Evolutionary conservation across 1,140 invertebrate species (phyloP).

Genomic region (Leguminivora glycinivorella): DNA sequence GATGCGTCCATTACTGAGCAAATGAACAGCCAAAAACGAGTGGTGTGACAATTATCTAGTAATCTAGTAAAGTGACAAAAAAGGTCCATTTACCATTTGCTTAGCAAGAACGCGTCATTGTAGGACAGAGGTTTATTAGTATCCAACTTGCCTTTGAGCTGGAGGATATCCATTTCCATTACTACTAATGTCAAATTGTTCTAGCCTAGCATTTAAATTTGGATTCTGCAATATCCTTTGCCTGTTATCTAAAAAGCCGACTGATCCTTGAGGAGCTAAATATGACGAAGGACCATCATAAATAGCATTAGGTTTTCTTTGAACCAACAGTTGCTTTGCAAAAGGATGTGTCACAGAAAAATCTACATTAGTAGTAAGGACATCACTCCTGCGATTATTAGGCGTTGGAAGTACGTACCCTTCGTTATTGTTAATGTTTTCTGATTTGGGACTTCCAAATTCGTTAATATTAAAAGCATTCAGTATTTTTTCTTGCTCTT

Average conservation of each 20-base stretch:
- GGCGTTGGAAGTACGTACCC: slow-evolving; percentile 34
- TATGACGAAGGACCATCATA: slow-evolving; percentile 69
- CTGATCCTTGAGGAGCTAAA: slow-evolving; percentile 59
- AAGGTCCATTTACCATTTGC: background rate
- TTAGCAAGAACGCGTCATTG: background rate
- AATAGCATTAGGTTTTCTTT: slow-evolving; percentile 43
- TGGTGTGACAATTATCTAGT: background rate
- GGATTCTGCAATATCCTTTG: slow-evolving; percentile 40
- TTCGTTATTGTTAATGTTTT: slow-evolving; percentile 30
- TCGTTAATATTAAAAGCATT: slow-evolving; percentile 56
- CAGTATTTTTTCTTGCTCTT: slow-evolving; percentile 53
- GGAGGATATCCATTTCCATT: slow-evolving; percentile 52
- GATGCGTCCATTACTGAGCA: background rate
- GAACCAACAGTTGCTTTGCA: slow-evolving; percentile 38
- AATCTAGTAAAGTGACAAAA: too few species aligned
- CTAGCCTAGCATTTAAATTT: slow-evolving; percentile 52
- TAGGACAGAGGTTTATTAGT: background rate
- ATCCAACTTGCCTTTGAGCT: slow-evolving; percentile 28
- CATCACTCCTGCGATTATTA: slow-evolving; percentile 38
- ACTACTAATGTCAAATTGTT: slow-evolving; percentile 55
- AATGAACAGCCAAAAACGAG: background rate
- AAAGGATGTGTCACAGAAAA: slow-evolving; percentile 49
- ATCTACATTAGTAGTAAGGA: slow-evolving; percentile 46
- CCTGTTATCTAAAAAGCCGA: slow-evolving; percentile 48
- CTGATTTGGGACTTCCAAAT: slow-evolving; percentile 45